phyloP scores from a whole-genome alignment of 2,113 vertebrate species.

The Mastomys coucha region DNA sequence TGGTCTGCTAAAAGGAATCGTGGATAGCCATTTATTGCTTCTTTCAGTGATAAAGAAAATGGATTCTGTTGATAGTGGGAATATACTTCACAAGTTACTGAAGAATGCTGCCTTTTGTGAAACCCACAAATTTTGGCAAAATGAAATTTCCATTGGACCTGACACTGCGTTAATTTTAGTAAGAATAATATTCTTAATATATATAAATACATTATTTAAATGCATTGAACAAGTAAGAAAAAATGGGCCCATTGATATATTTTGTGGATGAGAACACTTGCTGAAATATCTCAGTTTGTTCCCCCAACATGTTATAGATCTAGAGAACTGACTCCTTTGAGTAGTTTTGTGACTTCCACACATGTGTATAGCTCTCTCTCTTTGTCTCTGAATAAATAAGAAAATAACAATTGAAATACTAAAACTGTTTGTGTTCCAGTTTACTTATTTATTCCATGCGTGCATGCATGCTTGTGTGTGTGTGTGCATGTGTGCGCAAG shows the following conservation, averaged over 20 bases:
- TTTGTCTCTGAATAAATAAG: no score
- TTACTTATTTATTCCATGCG: no score
- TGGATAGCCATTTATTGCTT: not conserved
- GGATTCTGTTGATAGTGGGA: not conserved
- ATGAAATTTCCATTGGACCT: not conserved
- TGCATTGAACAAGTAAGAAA: not conserved
- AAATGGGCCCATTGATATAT: not conserved
- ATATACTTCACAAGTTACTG: not conserved
- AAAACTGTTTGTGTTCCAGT: not conserved
- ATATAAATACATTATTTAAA: not conserved
- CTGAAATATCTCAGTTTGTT: not conserved
- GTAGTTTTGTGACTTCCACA: not conserved
- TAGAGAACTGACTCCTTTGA: not conserved
- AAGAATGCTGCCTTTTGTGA: not conserved
- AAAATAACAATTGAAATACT: no score
- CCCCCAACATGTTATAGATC: not conserved
- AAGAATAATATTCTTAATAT: not conserved
- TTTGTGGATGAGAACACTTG: not conserved
- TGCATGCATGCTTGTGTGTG: no score
- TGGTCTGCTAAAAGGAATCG: not conserved
- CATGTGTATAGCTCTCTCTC: no score
- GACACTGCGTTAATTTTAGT: not conserved
- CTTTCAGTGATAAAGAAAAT: not conserved
- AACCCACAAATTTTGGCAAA: not conserved
- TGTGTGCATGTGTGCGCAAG: no score